A percentile compares a stretch with the other conserved stretches of the same genome.
Evolutionary conservation across 2,888 invertebrate species (phyloP).

Genomic region (Colostygia pectinataria): DNA sequence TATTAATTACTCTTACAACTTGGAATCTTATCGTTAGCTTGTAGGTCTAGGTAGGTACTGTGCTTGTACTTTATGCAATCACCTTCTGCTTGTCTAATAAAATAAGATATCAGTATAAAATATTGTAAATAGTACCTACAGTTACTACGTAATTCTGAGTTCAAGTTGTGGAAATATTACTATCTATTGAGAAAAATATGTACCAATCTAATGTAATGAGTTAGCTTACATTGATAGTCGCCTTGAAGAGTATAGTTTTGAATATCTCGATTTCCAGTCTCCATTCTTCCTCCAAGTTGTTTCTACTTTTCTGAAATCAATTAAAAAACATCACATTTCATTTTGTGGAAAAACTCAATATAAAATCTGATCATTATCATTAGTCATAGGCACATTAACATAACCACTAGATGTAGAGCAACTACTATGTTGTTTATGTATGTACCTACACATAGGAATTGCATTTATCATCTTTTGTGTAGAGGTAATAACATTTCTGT

Average conservation of each 20-base stretch:
- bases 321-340: not conserved
- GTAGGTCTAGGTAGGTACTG: too few relatives aligned
- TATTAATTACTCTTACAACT: too few relatives aligned
- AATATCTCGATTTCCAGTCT: conserved; percentile 69
- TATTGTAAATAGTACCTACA: too few relatives aligned
- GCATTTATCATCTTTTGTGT: conserved; percentile 2
- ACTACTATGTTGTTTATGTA: not conserved
- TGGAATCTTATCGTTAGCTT: too few relatives aligned
- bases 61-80: too few relatives aligned
- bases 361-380: not conserved
- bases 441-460: not conserved
- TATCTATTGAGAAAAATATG: too few relatives aligned
- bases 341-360: not conserved
- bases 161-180: too few relatives aligned
- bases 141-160: too few relatives aligned
- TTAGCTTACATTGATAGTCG: conserved; percentile 51
- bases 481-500: too few relatives aligned
- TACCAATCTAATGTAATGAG: too few relatives aligned
- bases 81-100: too few relatives aligned
- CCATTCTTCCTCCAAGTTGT: conserved; percentile 53
- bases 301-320: conserved; percentile 48
- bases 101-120: too few relatives aligned
- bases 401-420: conserved; percentile 1
- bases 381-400: not conserved
- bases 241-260: conserved; percentile 62